Base-by-base conservation (phyloP, 2,797 vertebrate species). In the Rhyacichthys aspro region DNA sequence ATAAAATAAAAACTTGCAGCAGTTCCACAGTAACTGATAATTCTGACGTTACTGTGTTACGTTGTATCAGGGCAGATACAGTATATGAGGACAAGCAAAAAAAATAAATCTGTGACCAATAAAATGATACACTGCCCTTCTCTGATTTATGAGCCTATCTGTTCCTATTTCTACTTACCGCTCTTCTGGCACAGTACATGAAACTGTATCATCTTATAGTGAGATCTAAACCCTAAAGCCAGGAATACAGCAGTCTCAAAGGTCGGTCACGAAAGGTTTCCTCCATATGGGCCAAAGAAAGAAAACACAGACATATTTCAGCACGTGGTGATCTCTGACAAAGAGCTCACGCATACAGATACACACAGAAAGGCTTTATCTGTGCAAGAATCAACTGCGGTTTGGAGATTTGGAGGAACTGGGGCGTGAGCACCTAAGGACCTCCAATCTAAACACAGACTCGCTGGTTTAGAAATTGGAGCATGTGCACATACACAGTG, bases 371-470 rank as follows among this genome's bases (percentile, higher is more conserved):
- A 41, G 55, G 63, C 49, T 76, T 82, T 88, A 90, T 90, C 87
- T 59, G 58, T 56, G 49, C 78, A 47, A 60, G 59, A 73, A 89
- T 90, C 84, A 69, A 19, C 74, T 65, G 72, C 17, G 78, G 78
- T 78, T 81, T 69, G 61, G 65, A 82, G 81, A 75, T 79, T 64
- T 52, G 43, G 49, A 77, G 74, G 76, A 85, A 88, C 72, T 81
- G 81, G 79, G 82, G 83, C 72, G 65, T 82, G 67, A 82, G 70
- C 76, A 72, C 72, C 79, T 69, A 60, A 78, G 73, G 68, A 85
- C 79, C 81, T 81, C 73, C 76, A 86, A 88, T 72, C 70, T 70
- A 88, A 89, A 89, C 83, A 89, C 72, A 59, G 83, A 82, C 80
- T 80, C 58, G 70, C 83, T 82, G 56, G 12, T 80, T 85, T 79